Conservation (phyloP, 1,140 invertebrate genomes). For the Eumeta japonica region DNA sequence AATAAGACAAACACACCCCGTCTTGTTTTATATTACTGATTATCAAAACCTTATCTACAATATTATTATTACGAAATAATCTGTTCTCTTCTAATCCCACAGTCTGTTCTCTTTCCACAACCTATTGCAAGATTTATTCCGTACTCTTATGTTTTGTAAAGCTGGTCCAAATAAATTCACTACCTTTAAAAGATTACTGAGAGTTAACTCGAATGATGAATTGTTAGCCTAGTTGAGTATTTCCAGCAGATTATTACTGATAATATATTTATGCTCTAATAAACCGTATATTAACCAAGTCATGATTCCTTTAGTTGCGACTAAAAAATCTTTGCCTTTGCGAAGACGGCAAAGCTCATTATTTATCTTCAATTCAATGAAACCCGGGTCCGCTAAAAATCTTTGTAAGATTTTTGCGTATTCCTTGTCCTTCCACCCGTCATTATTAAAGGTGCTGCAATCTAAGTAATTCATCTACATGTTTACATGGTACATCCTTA, state of each 20-base stretch:
- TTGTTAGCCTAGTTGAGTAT: neutral
- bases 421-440: neutral
- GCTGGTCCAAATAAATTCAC: neutral
- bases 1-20: too few species aligned
- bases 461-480: neutral
- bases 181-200: neutral
- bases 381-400: slow-evolving; percentile 13
- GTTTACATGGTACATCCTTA: neutral
- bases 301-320: slow-evolving; percentile 9
- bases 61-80: too few species aligned
- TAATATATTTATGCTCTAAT: neutral
- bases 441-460: slow-evolving; percentile 5
- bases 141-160: too few species aligned
- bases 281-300: slow-evolving; percentile 9
- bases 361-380: slow-evolving; percentile 14
- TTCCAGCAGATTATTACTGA: neutral
- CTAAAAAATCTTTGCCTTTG: slow-evolving; percentile 9
- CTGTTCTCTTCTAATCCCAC: too few species aligned
- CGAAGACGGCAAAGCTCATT: slow-evolving; percentile 15
- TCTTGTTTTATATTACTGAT: too few species aligned
- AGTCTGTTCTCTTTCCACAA: too few species aligned
- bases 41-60: too few species aligned
- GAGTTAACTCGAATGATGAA: neutral
- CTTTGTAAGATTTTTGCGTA: slow-evolving; percentile 4
- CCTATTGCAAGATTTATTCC: too few species aligned